Base-by-base conservation (phyloP, 2,888 invertebrate genomes). In the Tryphoninae sp. region DNA sequence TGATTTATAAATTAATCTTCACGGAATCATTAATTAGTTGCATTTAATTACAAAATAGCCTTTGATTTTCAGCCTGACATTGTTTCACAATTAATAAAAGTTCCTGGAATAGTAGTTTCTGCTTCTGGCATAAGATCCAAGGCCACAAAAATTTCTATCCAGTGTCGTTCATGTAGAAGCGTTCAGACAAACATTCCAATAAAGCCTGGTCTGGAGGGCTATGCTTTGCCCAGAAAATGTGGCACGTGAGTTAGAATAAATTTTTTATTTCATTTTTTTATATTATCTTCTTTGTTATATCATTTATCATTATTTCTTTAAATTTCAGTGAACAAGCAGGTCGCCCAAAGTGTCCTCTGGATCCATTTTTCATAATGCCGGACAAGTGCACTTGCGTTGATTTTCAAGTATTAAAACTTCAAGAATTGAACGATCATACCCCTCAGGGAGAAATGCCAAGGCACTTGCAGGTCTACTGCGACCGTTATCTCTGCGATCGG, bases 391-490 rank as follows among this genome's bases (percentile, higher is more conserved):
- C 95, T 86, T 99, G 99, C 92, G 97, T 99, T 26, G 99, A 99
- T 93, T 99, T 98, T 91, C 99, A 99, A 95, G 96, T 97, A 0
- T 92, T 99, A n/a, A 99, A 99, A 92, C 92, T 99, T 11, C 99
- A 99, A 94, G 99, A 99, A 92, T 93, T 97, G 22, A 98, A 98
- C 0, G 99, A 99, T 91, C 95, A 95, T 83, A 96, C 98, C 79
- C 98, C 98, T 0, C 98, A 99, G 89, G 99, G 99, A 62, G 99
- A 99, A 93, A 97, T 99, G 94, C 99, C 99, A 0, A 94, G 99
- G 0, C 99, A 99, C 92, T 93, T 99, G 87, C 97, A 97, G 85
- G 93, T 99, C 6, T 99, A 97, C 92, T 97, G 97, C 89, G 99
- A 99, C 90, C 95, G 99, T 88, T 96, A 96, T 90, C 93, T 99